phyloP scores from a whole-genome alignment of 2,888 invertebrate genomes.

The Ferdinandea cuprea region DNA sequence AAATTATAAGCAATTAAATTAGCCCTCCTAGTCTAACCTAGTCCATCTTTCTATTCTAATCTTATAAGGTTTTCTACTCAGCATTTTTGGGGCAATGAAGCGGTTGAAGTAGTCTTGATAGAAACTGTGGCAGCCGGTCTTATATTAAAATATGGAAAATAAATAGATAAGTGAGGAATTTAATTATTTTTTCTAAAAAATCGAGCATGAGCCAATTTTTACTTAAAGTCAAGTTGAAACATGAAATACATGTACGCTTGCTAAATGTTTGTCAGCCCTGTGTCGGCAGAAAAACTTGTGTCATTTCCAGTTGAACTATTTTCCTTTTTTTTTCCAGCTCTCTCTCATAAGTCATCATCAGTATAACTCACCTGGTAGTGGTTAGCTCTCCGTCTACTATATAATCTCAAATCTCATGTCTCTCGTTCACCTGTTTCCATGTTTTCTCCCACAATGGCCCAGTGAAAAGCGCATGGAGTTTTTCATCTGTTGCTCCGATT shows the following conservation, averaged over 20 bases:
- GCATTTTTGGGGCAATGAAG: no score
- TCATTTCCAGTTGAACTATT: slow-evolving; percentile 9
- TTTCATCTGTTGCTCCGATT: slow-evolving; percentile 75
- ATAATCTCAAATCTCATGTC: not conserved
- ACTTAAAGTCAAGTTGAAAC: no score
- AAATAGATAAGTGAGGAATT: no score
- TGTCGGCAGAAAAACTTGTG: not conserved
- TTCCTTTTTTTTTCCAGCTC: slow-evolving; percentile 5
- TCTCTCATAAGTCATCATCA: slow-evolving; percentile 2
- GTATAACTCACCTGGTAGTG: slow-evolving; percentile 20
- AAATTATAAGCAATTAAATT: no score
- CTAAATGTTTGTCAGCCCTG: slow-evolving; percentile 8
- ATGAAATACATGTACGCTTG: not conserved
- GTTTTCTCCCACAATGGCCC: slow-evolving; percentile 26
- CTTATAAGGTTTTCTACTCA: no score
- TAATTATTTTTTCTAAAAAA: no score
- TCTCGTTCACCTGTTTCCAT: slow-evolving; percentile 57
- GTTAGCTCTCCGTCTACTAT: not conserved
- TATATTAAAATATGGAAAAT: no score
- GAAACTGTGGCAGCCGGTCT: no score
- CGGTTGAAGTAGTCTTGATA: no score
- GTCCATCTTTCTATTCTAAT: no score
- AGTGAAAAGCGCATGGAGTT: slow-evolving; percentile 63
- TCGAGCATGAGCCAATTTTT: no score
- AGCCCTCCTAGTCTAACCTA: no score